Conservation (phyloP, 2,797 vertebrate genomes). For the Hyperoplus lanceolatus region DNA sequence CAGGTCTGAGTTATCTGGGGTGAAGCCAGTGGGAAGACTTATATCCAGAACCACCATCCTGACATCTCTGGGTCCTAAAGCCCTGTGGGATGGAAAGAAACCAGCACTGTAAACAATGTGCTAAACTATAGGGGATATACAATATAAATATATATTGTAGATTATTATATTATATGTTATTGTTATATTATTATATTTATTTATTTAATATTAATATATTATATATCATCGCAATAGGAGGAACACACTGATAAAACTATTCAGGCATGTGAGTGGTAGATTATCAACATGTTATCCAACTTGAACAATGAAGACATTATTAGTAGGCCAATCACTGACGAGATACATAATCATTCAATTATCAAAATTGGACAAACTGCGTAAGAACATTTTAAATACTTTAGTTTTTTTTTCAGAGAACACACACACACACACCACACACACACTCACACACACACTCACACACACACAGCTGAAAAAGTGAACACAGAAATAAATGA, state of each 20-base stretch:
- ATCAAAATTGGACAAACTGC: no score
- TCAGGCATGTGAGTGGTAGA: neutral
- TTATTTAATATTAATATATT: no score
- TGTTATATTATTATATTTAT: no score
- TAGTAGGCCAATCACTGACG: neutral
- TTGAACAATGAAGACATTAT: neutral
- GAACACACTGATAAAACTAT: neutral
- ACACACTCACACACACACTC: no score
- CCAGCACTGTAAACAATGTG: neutral
- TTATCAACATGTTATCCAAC: neutral
- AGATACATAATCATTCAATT: neutral
- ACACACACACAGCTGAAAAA: no score
- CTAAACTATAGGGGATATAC: neutral
- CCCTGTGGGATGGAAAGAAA: constrained; percentile 58
- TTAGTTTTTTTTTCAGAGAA: no score
- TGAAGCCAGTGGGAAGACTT: constrained; percentile 85
- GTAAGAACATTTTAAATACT: no score
- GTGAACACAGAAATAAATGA: no score
- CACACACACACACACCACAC: no score
- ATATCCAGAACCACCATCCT: constrained; percentile 85
- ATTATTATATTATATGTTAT: no score
- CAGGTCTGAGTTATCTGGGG: constrained; percentile 83
- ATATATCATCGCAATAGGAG: neutral
- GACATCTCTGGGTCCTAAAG: constrained; percentile 75
- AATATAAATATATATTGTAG: no score